These are phyloP conservation scores for Calliphora vomitoria DNA, from an alignment of 2,888 invertebrate species.

Conservation along the genomic window DNA sequence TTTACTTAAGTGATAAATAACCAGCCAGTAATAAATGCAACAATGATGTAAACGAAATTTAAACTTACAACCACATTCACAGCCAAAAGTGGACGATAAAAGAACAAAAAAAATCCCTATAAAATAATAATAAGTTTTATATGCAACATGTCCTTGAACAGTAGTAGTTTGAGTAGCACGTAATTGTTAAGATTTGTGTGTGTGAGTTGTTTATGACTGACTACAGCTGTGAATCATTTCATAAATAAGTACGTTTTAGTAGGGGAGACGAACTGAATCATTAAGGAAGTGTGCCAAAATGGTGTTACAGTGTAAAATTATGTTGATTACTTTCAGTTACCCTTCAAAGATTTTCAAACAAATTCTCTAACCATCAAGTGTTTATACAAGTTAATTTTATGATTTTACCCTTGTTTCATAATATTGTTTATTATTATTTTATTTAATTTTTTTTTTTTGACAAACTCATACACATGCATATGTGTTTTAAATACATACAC, in stretches of 20 bases:
- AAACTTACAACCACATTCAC: not conserved
- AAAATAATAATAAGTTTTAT: not conserved
- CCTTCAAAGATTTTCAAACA: constrained; percentile 28
- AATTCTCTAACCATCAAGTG: constrained; percentile 53
- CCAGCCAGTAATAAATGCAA: constrained; percentile 12
- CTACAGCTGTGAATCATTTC: constrained; percentile 19
- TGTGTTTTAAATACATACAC: not conserved
- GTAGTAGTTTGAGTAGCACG: not conserved
- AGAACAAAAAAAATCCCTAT: not conserved
- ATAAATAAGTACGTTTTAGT: not conserved
- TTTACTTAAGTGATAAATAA: constrained; percentile 9
- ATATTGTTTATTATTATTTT: not conserved
- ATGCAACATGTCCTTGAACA: constrained; percentile 31
- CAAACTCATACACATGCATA: not conserved
- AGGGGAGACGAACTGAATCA: constrained; percentile 29
- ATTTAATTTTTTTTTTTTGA: constrained; percentile 9
- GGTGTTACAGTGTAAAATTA: constrained; percentile 58
- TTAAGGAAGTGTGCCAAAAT: constrained; percentile 60
- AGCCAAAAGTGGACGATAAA: not conserved
- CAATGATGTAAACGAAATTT: not conserved
- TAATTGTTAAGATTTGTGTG: constrained; percentile 15
- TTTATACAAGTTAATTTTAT: constrained; percentile 47
- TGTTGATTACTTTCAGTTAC: constrained; percentile 42
- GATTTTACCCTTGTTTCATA: constrained; percentile 45
- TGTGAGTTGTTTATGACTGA: constrained; percentile 24